Evolutionary conservation across 2,113 vertebrate genomes (phyloP).

Genomic region (rabbit (Oryctolagus cuniculus)): DNA sequence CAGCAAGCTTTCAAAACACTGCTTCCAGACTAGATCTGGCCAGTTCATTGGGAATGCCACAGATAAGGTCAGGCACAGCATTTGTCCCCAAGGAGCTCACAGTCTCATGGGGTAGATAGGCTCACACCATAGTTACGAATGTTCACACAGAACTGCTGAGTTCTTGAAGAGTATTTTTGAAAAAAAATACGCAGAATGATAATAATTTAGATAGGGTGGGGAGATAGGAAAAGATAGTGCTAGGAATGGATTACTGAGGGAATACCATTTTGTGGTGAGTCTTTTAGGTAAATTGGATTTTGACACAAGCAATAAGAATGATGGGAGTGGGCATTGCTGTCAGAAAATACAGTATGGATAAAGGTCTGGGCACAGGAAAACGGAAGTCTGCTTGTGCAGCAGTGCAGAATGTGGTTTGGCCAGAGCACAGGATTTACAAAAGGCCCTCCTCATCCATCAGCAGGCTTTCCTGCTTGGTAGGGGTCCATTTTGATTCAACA

Average conservation of each 20-base stretch:
- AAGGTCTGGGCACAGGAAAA: not conserved
- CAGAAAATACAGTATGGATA: not conserved
- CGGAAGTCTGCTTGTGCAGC: not conserved
- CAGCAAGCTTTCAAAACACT: not conserved
- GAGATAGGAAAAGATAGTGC: not conserved
- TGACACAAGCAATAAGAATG: not conserved
- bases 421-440: not conserved
- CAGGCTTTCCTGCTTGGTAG: not conserved
- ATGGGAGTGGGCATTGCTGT: fast-evolving
- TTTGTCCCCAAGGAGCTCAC: not conserved
- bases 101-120: not conserved
- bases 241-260: slow-evolving; percentile 13
- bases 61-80: not conserved
- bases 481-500: not conserved
- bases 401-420: not conserved
- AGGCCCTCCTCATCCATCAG: no score
- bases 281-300: not conserved
- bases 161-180: not conserved
- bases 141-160: not conserved
- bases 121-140: not conserved
- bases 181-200: not conserved
- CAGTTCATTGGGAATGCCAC: not conserved
- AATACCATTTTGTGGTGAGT: not conserved
- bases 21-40: not conserved
- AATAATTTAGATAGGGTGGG: not conserved